A percentile compares a stretch with the other conserved stretches of the same genome.
Evolutionary conservation across 2,113 vertebrate species (phyloP).

Genomic region (Euleptes europaea): DNA sequence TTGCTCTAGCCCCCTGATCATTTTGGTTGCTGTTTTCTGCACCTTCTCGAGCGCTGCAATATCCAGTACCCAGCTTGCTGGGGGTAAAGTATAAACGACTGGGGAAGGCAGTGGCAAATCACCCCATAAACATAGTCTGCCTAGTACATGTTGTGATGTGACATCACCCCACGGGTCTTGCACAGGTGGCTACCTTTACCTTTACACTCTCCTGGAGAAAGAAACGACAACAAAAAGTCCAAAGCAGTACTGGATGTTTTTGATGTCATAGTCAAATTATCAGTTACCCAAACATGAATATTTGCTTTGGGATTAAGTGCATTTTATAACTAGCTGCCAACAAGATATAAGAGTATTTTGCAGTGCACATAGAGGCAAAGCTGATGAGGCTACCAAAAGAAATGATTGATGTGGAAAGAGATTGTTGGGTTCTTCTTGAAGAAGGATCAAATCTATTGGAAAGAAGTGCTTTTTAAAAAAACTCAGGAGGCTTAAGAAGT

Average conservation of each 20-base stretch:
- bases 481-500: not conserved
- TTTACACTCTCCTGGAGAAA: not conserved
- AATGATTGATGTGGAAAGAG: not conserved
- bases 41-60: no score
- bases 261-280: not conserved
- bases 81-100: no score
- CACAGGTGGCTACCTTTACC: no score
- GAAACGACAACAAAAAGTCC: not conserved
- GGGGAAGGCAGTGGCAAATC: no score
- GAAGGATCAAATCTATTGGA: not conserved
- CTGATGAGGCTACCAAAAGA: not conserved
- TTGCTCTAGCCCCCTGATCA: no score
- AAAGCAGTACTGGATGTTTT: not conserved
- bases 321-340: not conserved
- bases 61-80: no score
- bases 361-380: not conserved
- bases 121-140: no score
- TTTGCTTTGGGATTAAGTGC: not conserved
- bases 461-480: not conserved
- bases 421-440: not conserved
- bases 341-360: not conserved
- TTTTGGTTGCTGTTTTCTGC: no score
- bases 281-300: no score
- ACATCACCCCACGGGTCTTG: no score
- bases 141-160: no score